phyloP scores from a whole-genome alignment of 2,797 vertebrate species.

The Phoebastria nigripes region DNA sequence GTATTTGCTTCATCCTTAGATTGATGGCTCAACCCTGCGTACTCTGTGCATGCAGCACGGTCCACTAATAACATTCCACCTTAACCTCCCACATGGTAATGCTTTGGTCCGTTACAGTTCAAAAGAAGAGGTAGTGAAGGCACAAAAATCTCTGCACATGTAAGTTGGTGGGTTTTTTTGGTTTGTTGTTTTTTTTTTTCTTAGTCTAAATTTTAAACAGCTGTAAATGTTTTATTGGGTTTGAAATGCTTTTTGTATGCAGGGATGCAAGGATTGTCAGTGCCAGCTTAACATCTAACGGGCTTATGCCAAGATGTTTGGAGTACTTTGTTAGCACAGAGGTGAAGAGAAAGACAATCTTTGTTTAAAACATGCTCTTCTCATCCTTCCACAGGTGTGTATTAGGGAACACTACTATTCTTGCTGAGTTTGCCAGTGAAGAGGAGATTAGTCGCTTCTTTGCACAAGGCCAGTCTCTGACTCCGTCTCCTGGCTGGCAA shows the following conservation, averaged over 20 bases:
- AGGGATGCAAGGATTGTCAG: not conserved
- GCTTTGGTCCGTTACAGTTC: slow-evolving; percentile 91
- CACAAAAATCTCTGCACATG: slow-evolving; percentile 93
- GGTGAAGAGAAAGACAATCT: not conserved
- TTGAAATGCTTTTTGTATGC: fast-evolving
- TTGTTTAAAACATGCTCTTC: not conserved
- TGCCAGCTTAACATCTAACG: fast-evolving
- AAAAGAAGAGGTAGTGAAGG: slow-evolving; percentile 90
- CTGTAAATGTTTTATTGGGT: fast-evolving
- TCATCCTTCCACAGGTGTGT: slow-evolving; percentile 85
- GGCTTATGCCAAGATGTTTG: not conserved
- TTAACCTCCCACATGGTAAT: slow-evolving; percentile 88
- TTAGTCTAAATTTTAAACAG: not conserved
- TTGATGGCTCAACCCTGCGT: slow-evolving; percentile 88
- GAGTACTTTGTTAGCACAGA: not conserved
- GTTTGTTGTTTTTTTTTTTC: not conserved
- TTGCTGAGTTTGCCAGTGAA: slow-evolving; percentile 98
- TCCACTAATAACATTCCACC: slow-evolving; percentile 91
- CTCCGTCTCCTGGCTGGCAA: slow-evolving; percentile 93
- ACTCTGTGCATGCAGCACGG: slow-evolving; percentile 94
- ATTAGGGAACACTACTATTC: slow-evolving; percentile 99
- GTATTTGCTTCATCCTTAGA: slow-evolving; percentile 55
- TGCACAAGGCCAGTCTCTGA: slow-evolving; percentile 99
- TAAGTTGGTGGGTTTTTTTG: slow-evolving; percentile 58
- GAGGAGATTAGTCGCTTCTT: slow-evolving; percentile 99